Evolutionary conservation across 2,888 invertebrate genomes (phyloP), one percentile per base, ranked within the genome.

Genomic region (Orthonychiurus folsomi): DNA sequence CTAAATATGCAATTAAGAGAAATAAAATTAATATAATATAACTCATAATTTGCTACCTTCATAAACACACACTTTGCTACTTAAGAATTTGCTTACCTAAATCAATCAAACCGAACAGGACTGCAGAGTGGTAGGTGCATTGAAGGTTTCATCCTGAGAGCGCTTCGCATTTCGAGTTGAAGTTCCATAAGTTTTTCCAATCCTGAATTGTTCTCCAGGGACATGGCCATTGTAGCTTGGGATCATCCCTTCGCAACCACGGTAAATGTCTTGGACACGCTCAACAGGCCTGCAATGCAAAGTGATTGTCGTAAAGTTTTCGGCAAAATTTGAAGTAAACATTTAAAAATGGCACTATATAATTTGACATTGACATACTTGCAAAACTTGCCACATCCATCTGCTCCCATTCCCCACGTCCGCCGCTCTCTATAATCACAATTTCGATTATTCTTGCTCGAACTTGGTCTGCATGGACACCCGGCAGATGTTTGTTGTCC

Each of bases 161-260:
- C 68, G 55, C 56, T 66, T 66, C 12, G 72, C 66, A 59, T 72
- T 72, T 23, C 70, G 60, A 9, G 70, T 69, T 3, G 72, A 66
- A 9, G 63, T 62, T 28, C 70, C 67, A 50, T 62, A 71, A 3
- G 69, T 69, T 9, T 65, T 63, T 1, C 70, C 72, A 28, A 66
- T 63, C 9, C 68, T 27, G 57, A 67, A 72, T 25, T 63, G 61
- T 23, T 63, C 65, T 47, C 70, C 72, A 5, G 72, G 72, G 60
- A 70, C 70, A 59, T 72, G 72, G n/a, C 72, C 72, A 28, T 47
- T 50, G 61, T 72, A 72, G 56, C 61, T 65, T 47, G 72, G 72
- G 37, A 63, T 53, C 63, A 70, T 63, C 23, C 72, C 72, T 63
- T 70, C 72, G 54, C 72, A 72, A 47, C 66, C 68, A 20, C 64